These are phyloP conservation scores for Ctenodactylus gundi DNA, from an alignment of 2,113 vertebrate genomes.

Conservation along the genomic window DNA sequence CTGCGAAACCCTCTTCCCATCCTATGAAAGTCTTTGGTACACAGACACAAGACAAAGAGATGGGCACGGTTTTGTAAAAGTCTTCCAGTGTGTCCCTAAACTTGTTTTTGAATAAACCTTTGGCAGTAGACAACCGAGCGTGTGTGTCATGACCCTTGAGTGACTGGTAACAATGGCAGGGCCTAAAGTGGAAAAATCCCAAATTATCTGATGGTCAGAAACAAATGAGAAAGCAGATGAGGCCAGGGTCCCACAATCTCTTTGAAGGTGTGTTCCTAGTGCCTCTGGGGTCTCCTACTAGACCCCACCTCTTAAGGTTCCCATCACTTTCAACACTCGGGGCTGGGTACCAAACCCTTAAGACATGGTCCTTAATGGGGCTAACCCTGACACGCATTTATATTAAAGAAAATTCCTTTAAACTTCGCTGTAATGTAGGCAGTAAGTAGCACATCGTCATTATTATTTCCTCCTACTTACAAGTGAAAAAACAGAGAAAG, in stretches of 20 bases:
- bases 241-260: neutral
- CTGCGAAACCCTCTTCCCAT: no score
- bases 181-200: neutral
- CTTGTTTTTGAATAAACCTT: no score
- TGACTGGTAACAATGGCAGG: no score
- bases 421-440: neutral
- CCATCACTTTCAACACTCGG: neutral
- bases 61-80: no score
- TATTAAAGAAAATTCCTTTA: conserved; percentile 19
- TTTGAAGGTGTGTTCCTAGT: neutral
- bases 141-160: no score
- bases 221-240: neutral
- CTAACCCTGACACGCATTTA: no score
- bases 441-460: neutral
- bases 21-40: no score
- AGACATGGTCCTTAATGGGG: neutral
- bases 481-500: neutral
- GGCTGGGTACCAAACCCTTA: neutral
- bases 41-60: no score
- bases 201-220: neutral
- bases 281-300: neutral
- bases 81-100: no score
- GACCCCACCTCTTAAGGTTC: neutral
- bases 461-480: neutral
- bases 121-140: no score